Percentiles rank a stretch among this genome's conserved stretches.
Evolutionary conservation across 37 sponge, comb jelly and placozoan species (phyloP).

Genomic region (Sycon ciliatum): DNA sequence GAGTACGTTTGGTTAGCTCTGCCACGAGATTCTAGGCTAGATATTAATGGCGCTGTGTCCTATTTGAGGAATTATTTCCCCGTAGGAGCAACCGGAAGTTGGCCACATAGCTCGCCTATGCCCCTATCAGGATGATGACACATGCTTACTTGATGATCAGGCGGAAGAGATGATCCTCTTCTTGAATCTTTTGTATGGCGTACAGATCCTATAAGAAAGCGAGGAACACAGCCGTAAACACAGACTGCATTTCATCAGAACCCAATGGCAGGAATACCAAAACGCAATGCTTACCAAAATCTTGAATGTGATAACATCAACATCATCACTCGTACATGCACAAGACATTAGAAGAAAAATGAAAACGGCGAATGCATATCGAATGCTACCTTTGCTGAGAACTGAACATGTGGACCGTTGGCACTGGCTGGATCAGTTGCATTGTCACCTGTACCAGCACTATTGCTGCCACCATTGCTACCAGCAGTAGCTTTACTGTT

Average conservation of each 20-base stretch:
- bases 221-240: not conserved
- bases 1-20: too few relatives aligned
- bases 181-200: constrained; percentile 70
- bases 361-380: too few relatives aligned
- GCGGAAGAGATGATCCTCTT: constrained; percentile 50
- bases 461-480: constrained; percentile 11
- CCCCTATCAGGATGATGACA: not conserved
- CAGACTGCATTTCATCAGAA: not conserved
- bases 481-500: constrained; percentile 29
- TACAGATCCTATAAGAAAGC: constrained; percentile 41
- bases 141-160: constrained; percentile 59
- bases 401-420: constrained; percentile 47
- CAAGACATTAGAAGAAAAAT: not conserved
- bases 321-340: not conserved
- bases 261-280: too few relatives aligned
- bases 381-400: constrained; percentile 62
- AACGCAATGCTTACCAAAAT: too few relatives aligned
- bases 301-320: too few relatives aligned
- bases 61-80: too few relatives aligned
- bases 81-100: too few relatives aligned
- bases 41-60: too few relatives aligned
- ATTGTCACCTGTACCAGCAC: constrained; percentile 20
- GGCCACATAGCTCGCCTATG: too few relatives aligned
- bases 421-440: constrained; percentile 14
- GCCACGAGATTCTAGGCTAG: too few relatives aligned